A percentile compares a stretch with the other conserved stretches of the same genome.
Conservation (phyloP, 2,888 invertebrate genomes). For the Cecidostiba fungosa region DNA sequence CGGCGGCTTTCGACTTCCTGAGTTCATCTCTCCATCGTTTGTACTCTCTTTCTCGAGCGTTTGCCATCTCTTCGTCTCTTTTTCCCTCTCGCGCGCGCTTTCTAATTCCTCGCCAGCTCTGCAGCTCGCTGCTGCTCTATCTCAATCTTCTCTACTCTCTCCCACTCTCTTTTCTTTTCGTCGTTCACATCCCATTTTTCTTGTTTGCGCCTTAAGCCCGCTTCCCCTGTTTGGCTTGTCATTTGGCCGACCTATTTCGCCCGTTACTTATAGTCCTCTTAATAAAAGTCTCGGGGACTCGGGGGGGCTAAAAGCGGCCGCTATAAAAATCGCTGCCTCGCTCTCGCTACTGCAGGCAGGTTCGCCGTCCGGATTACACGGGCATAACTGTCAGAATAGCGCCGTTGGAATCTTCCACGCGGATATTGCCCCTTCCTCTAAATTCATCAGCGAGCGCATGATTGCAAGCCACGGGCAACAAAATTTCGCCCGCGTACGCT, state of each 20-base stretch:
- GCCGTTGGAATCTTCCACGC: constrained; percentile 43
- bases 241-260: constrained; percentile 55
- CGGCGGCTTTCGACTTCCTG: constrained; percentile 56
- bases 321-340: constrained; percentile 55
- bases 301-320: constrained; percentile 38
- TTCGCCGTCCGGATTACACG: constrained; percentile 50
- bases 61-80: background rate
- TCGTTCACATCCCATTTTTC: constrained; percentile 52
- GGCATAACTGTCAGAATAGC: constrained; percentile 59
- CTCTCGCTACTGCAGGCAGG: constrained; percentile 23
- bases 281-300: constrained; percentile 58
- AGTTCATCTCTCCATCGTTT: constrained; percentile 57
- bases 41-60: constrained; percentile 11
- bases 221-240: constrained; percentile 56
- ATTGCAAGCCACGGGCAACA: constrained; percentile 37
- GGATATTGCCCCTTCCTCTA: constrained; percentile 26
- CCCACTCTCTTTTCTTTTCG: constrained; percentile 40
- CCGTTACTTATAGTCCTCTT: constrained; percentile 60
- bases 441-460: constrained; percentile 38
- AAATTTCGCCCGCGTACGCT: constrained; percentile 3
- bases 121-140: too few species aligned
- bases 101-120: constrained; percentile 48
- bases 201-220: constrained; percentile 45
- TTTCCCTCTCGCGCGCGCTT: background rate
- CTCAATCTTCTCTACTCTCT: constrained; percentile 6